Evolutionary conservation across 2,888 invertebrate genomes (phyloP).

Genomic region (Eristalis pertinax): DNA sequence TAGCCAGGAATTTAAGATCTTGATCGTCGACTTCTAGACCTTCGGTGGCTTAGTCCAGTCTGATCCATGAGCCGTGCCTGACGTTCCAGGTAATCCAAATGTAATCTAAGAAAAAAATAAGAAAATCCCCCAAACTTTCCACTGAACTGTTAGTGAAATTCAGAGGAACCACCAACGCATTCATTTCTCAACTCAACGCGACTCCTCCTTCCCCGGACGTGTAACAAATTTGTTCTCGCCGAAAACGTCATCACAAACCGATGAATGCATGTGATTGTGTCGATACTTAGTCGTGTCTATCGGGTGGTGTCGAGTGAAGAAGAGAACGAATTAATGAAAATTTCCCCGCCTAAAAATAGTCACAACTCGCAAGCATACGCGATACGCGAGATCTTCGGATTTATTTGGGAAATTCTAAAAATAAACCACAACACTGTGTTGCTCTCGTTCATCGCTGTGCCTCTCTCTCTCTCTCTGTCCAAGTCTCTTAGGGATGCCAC

Average conservation of each 20-base stretch:
- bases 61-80: too few relatives aligned
- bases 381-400: constrained; percentile 32
- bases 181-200: neutral
- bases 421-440: constrained; percentile 10
- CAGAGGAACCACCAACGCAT: neutral
- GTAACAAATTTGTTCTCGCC: neutral
- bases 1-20: too few relatives aligned
- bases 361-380: constrained; percentile 2
- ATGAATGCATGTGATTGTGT: neutral
- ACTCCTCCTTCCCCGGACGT: neutral
- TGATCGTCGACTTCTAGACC: too few relatives aligned
- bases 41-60: too few relatives aligned
- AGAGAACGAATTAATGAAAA: neutral
- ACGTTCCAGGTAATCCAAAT: neutral
- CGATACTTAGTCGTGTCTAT: neutral
- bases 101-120: neutral
- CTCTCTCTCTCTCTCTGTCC: constrained; percentile 12
- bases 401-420: constrained; percentile 47
- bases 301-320: neutral
- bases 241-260: constrained; percentile 13
- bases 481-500: constrained; percentile 19
- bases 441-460: neutral
- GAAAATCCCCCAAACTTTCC: neutral
- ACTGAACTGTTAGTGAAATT: constrained; percentile 5
- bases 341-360: constrained; percentile 44